A percentile compares a stretch with the other conserved stretches of the same genome.
Conservation (phyloP, 64 coral and sea anemone species). For the Hydrozoanthus tunicans region DNA sequence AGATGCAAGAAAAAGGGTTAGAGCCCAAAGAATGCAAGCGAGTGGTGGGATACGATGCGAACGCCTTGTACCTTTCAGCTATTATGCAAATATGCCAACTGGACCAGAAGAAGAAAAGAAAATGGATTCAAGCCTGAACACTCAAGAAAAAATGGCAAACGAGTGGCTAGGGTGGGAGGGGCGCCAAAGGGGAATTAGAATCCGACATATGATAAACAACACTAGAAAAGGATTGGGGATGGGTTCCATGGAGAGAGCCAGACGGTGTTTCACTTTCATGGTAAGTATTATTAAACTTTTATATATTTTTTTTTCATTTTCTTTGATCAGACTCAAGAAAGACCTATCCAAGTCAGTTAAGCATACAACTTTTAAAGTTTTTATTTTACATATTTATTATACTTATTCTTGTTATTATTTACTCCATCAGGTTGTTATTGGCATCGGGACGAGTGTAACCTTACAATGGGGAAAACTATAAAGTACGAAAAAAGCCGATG, state of each 20-base stretch:
- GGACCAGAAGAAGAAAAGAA: neutral
- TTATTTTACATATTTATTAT: neutral
- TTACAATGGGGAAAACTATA: neutral
- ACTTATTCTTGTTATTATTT: neutral
- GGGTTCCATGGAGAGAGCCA: neutral
- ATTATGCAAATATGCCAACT: neutral
- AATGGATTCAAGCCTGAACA: no score
- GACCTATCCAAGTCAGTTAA: no score
- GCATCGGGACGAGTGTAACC: no score
- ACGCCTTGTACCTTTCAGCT: no score
- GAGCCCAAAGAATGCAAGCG: neutral
- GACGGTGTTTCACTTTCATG: neutral
- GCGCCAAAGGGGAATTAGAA: no score
- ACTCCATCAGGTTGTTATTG: neutral
- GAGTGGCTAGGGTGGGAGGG: no score
- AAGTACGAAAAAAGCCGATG: neutral
- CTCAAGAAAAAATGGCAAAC: no score
- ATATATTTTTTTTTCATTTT: neutral
- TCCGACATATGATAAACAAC: no score
- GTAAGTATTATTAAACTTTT: neutral
- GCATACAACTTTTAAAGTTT: no score
- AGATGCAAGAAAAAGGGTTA: conserved; percentile 31
- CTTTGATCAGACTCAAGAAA: no score
- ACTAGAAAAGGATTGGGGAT: neutral
- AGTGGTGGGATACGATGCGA: no score